phyloP scores from a whole-genome alignment of 2,797 vertebrate genomes.

The Cephalopachus bancanus region DNA sequence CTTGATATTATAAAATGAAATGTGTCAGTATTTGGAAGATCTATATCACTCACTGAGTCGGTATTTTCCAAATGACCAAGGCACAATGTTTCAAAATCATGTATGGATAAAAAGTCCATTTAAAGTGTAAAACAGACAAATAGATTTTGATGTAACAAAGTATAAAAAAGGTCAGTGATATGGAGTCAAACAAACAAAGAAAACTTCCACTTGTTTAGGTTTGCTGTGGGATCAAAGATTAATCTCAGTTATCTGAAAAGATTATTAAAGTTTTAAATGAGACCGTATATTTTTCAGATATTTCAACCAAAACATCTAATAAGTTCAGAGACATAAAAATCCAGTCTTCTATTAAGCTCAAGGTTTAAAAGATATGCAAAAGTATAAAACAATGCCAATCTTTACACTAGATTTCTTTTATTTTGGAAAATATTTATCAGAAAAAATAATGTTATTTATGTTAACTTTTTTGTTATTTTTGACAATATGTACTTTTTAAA shows the following conservation, averaged over 20 bases:
- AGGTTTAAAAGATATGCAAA: neutral
- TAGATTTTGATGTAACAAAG: constrained; percentile 45
- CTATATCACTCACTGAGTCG: neutral
- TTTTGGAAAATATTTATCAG: neutral
- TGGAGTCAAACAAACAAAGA: neutral
- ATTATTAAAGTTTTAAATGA: neutral
- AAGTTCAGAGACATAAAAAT: constrained; percentile 33
- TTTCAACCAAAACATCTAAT: constrained; percentile 18
- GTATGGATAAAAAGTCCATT: constrained; percentile 24
- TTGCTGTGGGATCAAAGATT: neutral
- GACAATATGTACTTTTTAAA: neutral
- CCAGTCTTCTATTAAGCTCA: constrained; percentile 25
- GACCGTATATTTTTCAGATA: neutral
- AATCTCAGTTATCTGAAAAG: constrained; percentile 5
- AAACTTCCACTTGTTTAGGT: constrained; percentile 32
- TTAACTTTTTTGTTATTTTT: constrained; percentile 22
- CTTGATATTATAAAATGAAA: constrained; percentile 14
- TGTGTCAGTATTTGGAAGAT: constrained; percentile 25
- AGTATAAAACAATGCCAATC: neutral
- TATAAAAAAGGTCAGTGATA: constrained; percentile 21
- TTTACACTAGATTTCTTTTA: neutral
- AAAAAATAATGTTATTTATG: constrained; percentile 2
- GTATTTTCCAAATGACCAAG: constrained; percentile 15
- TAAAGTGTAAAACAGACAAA: neutral
- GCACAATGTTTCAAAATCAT: neutral